A percentile compares a stretch with the other conserved stretches of the same genome.
Conservation (phyloP, 2,113 vertebrate genomes). For the Grantiella picta region DNA sequence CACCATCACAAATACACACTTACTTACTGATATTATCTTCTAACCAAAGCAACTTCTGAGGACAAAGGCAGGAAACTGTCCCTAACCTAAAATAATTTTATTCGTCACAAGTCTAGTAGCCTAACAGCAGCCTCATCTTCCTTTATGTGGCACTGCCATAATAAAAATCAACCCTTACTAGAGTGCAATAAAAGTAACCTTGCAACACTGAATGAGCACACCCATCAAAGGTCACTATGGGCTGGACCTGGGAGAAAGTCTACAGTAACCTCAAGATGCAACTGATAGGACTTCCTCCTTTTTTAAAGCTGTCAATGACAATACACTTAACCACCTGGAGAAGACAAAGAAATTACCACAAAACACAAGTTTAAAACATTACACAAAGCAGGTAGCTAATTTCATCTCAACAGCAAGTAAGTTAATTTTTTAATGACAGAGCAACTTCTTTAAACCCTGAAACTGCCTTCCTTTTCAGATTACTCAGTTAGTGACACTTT, state of each 20-base stretch:
- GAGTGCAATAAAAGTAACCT: not conserved
- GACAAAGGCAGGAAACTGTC: not conserved
- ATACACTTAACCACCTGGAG: not conserved
- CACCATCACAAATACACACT: not conserved
- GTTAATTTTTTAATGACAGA: not conserved
- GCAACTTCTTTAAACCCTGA: not conserved
- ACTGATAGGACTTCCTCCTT: not conserved
- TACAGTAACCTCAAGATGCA: not conserved
- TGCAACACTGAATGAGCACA: not conserved
- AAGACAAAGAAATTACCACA: not conserved
- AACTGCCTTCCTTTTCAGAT: not conserved
- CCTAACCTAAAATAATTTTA: not conserved
- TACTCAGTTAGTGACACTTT: not conserved
- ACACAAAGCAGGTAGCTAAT: not conserved
- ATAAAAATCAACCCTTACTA: not conserved
- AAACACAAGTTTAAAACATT: not conserved
- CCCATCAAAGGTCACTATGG: slow-evolving; percentile 6
- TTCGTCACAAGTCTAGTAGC: not conserved
- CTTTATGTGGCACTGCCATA: not conserved
- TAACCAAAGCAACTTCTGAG: not conserved
- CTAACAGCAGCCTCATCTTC: not conserved
- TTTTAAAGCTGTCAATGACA: not conserved
- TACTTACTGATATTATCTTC: not conserved
- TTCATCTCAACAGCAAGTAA: not conserved
- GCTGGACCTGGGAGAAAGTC: slow-evolving; percentile 1